phyloP scores from a whole-genome alignment of 2,888 invertebrate species.

The Eustalomyia histrio region DNA sequence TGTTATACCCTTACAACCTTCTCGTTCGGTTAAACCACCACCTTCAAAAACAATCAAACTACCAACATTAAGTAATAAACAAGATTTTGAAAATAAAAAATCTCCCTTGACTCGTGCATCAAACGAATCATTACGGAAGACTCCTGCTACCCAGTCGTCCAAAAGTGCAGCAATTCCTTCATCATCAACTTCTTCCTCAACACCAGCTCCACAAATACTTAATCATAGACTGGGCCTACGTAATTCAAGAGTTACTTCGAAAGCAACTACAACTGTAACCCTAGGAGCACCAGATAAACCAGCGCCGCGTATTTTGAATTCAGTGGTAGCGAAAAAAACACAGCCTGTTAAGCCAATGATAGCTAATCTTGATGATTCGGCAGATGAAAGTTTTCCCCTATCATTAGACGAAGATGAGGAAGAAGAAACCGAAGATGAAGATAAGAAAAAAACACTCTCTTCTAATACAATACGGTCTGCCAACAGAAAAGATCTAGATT shows the following conservation, averaged over 20 bases:
- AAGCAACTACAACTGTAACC: slow-evolving; percentile 38
- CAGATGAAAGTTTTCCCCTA: slow-evolving; percentile 71
- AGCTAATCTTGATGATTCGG: slow-evolving; percentile 71
- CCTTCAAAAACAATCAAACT: slow-evolving; percentile 68
- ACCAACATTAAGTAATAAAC: slow-evolving; percentile 30
- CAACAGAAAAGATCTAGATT: not conserved
- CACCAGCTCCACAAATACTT: slow-evolving; percentile 58
- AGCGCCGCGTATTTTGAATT: slow-evolving; percentile 77
- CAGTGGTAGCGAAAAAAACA: slow-evolving; percentile 75
- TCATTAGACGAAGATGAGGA: slow-evolving; percentile 69
- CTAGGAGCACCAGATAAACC: slow-evolving; percentile 69
- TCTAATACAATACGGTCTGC: not conserved
- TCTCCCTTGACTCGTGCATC: slow-evolving; percentile 43
- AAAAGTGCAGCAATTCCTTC: not conserved
- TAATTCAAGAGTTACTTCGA: slow-evolving; percentile 40
- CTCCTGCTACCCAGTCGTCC: not conserved
- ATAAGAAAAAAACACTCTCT: slow-evolving; percentile 20
- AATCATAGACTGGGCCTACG: slow-evolving; percentile 58
- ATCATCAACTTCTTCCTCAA: not conserved
- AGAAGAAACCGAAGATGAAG: slow-evolving; percentile 62
- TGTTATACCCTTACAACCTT: not conserved
- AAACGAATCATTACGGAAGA: slow-evolving; percentile 45
- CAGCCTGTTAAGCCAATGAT: slow-evolving; percentile 75
- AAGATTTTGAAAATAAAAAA: slow-evolving; percentile 58
- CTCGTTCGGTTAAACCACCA: slow-evolving; percentile 43